Evolutionary conservation across 2,888 invertebrate genomes (phyloP).

Genomic region (Syrphus vitripennis): DNA sequence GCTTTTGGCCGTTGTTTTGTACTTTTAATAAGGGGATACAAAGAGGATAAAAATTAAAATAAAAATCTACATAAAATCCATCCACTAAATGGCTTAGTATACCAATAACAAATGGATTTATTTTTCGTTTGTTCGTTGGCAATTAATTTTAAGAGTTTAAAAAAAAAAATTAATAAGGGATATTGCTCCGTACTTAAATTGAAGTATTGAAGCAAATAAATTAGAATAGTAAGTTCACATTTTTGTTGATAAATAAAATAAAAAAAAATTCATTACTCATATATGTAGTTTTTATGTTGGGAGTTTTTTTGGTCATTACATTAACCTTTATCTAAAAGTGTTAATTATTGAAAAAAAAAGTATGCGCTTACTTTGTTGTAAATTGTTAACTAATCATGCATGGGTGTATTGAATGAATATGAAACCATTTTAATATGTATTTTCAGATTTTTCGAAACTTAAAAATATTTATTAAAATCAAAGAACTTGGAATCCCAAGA

Average conservation of each 20-base stretch:
- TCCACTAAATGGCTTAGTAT: background rate
- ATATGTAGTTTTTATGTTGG: too few species aligned
- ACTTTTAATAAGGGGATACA: background rate
- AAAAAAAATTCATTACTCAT: too few species aligned
- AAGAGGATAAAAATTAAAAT: background rate
- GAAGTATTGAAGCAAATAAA: background rate
- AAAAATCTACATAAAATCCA: background rate
- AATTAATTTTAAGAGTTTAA: background rate
- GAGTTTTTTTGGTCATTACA: too few species aligned
- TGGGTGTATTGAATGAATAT: too few species aligned
- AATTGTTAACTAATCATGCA: too few species aligned
- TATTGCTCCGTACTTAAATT: background rate
- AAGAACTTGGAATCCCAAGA: too few species aligned
- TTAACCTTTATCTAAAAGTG: too few species aligned
- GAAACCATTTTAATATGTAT: too few species aligned
- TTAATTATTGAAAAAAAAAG: too few species aligned
- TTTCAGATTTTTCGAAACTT: too few species aligned
- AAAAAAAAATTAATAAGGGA: background rate
- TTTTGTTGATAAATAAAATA: background rate
- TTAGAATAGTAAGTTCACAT: background rate
- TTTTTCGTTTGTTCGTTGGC: conserved; percentile 27
- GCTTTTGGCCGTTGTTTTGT: background rate
- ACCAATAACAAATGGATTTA: conserved; percentile 27
- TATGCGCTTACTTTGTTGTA: too few species aligned
- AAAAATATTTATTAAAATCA: too few species aligned